These are phyloP conservation scores for Drosophila melanica DNA, from an alignment of 1,140 invertebrate species.

Conservation along the genomic window DNA sequence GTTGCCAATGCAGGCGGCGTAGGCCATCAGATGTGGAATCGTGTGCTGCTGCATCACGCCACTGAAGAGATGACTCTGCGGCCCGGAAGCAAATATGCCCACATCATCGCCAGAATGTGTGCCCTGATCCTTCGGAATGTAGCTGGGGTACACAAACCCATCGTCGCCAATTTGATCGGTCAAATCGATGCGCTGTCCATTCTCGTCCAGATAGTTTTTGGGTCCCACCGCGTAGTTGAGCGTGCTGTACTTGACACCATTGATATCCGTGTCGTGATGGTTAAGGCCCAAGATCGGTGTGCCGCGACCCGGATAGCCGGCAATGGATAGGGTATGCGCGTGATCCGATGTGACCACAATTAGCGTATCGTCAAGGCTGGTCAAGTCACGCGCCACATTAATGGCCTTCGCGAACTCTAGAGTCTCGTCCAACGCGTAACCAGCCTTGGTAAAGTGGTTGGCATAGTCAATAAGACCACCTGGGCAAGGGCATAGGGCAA, in stretches of 20 bases:
- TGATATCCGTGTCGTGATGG: slow-evolving; percentile 84
- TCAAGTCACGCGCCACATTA: slow-evolving; percentile 84
- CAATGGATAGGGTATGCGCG: slow-evolving; percentile 86
- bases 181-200: slow-evolving; percentile 59
- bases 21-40: slow-evolving; percentile 90
- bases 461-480: slow-evolving; percentile 87
- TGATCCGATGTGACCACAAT: slow-evolving; percentile 89
- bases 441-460: slow-evolving; percentile 86
- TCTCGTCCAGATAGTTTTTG: slow-evolving; percentile 84
- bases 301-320: slow-evolving; percentile 87
- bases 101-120: slow-evolving; percentile 90
- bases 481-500: background rate
- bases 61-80: slow-evolving; percentile 89
- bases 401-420: slow-evolving; percentile 87
- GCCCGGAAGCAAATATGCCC: slow-evolving; percentile 86
- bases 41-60: slow-evolving; percentile 91
- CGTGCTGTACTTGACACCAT: slow-evolving; percentile 89
- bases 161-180: slow-evolving; percentile 36
- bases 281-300: slow-evolving; percentile 85
- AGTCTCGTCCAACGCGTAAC: slow-evolving; percentile 86
- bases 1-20: slow-evolving; percentile 86
- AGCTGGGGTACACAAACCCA: slow-evolving; percentile 84
- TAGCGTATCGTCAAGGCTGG: slow-evolving; percentile 86
- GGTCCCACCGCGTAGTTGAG: slow-evolving; percentile 91
- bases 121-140: slow-evolving; percentile 83